These are phyloP conservation scores for Lemur catta DNA, from an alignment of 2,797 vertebrate species.

Conservation along the genomic window DNA sequence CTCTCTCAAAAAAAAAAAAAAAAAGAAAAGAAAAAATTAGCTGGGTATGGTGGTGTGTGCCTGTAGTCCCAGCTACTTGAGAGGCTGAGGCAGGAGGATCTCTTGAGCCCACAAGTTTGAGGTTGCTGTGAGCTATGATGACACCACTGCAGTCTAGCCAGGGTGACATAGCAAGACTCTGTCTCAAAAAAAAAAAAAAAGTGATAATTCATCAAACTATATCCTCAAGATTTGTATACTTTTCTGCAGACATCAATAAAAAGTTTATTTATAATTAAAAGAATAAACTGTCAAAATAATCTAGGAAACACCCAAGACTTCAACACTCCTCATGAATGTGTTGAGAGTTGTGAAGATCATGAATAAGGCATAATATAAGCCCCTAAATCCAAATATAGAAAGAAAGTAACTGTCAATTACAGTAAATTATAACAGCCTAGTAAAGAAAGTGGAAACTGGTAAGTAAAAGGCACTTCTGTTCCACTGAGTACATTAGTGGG, in stretches of 20 bases:
- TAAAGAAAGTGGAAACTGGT: background rate
- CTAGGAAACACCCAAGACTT: background rate
- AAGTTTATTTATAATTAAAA: constrained; percentile 24
- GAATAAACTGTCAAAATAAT: background rate
- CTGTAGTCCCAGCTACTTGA: background rate
- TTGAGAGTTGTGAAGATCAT: background rate
- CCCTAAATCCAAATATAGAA: background rate
- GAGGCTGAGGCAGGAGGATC: background rate
- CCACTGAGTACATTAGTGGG: background rate
- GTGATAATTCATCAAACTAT: background rate
- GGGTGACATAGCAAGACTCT: background rate
- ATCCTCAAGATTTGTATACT: background rate
- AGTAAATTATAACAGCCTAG: background rate
- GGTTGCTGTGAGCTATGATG: background rate
- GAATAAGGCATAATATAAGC: background rate
- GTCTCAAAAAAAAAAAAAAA: background rate
- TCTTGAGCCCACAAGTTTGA: background rate
- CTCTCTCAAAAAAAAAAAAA: too few species aligned
- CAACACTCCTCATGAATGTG: background rate
- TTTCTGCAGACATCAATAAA: background rate
- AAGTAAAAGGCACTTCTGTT: background rate
- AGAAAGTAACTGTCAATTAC: background rate
- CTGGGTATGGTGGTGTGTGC: background rate
- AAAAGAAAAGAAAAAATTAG: background rate
- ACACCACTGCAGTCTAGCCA: background rate